Conservation (phyloP, 1,140 invertebrate genomes). For the Phenacoccus solenopsis region DNA sequence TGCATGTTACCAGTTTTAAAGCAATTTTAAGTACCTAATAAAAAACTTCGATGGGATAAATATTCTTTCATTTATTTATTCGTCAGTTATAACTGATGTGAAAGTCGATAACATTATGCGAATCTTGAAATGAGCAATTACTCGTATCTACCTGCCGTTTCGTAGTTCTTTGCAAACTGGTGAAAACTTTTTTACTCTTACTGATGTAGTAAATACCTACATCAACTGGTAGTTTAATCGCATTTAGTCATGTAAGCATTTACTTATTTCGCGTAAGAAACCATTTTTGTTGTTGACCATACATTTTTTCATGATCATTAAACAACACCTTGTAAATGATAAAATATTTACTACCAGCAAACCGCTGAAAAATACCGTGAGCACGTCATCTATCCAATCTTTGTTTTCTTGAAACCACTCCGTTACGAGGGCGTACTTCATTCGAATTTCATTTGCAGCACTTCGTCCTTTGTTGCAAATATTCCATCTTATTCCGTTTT, state of each 20-base stretch:
- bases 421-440: neutral
- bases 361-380: neutral
- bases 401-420: conserved; percentile 4
- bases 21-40: no score
- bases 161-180: no score
- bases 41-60: no score
- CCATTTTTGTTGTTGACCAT: neutral
- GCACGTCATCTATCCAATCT: neutral
- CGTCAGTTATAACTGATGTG: no score
- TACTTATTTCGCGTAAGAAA: neutral
- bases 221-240: no score
- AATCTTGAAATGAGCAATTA: no score
- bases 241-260: neutral
- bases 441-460: neutral
- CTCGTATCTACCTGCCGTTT: no score
- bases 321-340: neutral
- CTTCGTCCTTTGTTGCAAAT: neutral
- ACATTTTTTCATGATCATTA: neutral
- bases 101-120: no score
- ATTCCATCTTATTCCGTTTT: neutral
- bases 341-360: neutral
- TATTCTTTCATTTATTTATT: no score
- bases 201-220: no score
- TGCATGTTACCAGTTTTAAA: no score
- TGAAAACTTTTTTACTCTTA: no score